Conservation (phyloP, 2,888 invertebrate species). For the Drosophila multiciliata region DNA sequence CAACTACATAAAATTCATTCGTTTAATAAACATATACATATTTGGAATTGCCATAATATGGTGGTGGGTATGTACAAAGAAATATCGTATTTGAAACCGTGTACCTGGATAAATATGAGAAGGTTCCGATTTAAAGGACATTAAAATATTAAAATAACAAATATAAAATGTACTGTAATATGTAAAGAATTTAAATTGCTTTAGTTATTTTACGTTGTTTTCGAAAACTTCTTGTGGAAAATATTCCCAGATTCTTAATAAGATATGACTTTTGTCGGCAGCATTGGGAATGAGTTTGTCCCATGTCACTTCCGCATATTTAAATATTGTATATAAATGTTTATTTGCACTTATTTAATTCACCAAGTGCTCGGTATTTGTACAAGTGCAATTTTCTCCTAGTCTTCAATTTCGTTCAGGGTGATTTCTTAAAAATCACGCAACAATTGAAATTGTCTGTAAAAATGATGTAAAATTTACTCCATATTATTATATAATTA, state of each 20-base stretch:
- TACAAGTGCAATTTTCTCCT: neutral
- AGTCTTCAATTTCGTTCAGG: neutral
- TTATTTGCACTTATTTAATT: neutral
- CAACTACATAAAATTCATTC: too few relatives aligned
- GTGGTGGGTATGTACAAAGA: neutral
- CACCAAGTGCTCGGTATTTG: neutral
- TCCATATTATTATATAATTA: slow-evolving; percentile 8
- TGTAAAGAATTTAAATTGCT: neutral
- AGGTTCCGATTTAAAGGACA: neutral
- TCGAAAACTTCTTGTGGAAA: neutral
- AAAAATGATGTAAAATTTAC: neutral
- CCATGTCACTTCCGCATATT: too few relatives aligned
- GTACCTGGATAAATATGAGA: neutral
- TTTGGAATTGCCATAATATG: neutral
- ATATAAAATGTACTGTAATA: too few relatives aligned
- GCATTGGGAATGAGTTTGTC: too few relatives aligned
- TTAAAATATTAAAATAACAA: neutral
- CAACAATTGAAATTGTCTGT: neutral
- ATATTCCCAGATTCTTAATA: too few relatives aligned
- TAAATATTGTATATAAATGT: too few relatives aligned
- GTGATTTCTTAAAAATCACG: neutral
- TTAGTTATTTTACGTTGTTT: neutral
- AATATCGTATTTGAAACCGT: neutral
- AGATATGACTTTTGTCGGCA: too few relatives aligned
- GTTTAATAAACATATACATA: neutral